Conservation (phyloP, 2,888 invertebrate genomes). For the Dynastes grantii region DNA sequence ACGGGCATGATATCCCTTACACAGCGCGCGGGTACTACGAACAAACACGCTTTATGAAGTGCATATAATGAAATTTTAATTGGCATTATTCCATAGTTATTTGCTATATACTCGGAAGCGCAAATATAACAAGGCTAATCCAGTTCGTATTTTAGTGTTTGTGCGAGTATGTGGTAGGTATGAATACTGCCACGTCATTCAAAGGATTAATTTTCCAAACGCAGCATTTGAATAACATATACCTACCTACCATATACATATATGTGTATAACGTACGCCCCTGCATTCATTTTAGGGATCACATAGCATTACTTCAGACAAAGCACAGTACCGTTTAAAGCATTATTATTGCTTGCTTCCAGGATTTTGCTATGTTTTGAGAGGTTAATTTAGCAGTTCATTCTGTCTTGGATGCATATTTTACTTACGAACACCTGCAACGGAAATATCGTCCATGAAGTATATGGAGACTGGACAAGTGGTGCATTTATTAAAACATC, state of each 20-base stretch:
- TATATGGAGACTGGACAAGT: no score
- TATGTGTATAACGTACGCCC: not conserved
- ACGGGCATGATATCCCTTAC: constrained; percentile 53
- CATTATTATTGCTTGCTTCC: no score
- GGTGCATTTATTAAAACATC: no score
- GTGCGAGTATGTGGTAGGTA: not conserved
- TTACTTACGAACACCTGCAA: no score
- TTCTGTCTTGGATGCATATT: no score
- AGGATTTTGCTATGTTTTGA: no score
- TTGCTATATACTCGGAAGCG: constrained; percentile 26
- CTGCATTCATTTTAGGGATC: not conserved
- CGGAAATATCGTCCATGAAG: no score
- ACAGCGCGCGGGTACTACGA: constrained; percentile 47
- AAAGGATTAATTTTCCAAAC: constrained; percentile 14
- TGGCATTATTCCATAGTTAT: constrained; percentile 50
- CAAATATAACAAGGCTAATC: constrained; percentile 21
- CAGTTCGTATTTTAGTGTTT: constrained; percentile 33
- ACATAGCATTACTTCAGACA: not conserved
- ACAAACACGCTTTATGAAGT: constrained; percentile 55
- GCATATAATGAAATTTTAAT: constrained; percentile 57
- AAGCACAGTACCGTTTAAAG: not conserved
- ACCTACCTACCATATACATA: not conserved
- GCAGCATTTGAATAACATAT: not conserved
- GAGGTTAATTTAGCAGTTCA: no score
- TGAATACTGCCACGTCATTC: not conserved